A percentile compares a stretch with the other conserved stretches of the same genome.
Conservation (phyloP, 2,888 invertebrate genomes). For the Tipula vernalis region DNA sequence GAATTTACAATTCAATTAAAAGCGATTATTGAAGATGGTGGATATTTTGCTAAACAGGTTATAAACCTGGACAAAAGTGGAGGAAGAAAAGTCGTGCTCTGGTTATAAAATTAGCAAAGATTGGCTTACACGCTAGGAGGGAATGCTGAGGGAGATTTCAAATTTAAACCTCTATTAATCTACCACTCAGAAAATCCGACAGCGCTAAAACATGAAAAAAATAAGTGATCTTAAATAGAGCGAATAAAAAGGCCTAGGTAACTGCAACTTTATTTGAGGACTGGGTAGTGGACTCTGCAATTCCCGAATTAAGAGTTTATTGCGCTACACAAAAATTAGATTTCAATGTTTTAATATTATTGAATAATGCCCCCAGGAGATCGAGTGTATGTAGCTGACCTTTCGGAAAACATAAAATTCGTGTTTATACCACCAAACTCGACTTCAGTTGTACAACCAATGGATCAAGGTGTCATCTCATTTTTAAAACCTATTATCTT, state of each 20-base stretch:
- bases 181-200: no score
- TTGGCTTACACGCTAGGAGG: neutral
- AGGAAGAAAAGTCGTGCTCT: no score
- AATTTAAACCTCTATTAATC: neutral
- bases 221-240: neutral
- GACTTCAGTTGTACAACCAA: neutral
- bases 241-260: neutral
- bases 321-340: neutral
- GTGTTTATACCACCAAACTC: neutral
- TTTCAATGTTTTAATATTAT: no score
- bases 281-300: neutral
- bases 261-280: neutral
- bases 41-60: slow-evolving; percentile 15
- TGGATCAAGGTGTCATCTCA: no score
- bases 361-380: no score
- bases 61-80: slow-evolving; percentile 12
- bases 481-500: neutral
- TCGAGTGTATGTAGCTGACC: no score
- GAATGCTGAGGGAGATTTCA: neutral
- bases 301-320: no score
- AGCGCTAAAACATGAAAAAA: no score
- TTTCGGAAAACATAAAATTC: neutral
- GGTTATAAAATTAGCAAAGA: no score
- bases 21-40: slow-evolving; percentile 15
- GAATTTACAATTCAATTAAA: slow-evolving; percentile 11